These are phyloP conservation scores for Xylota sylvarum DNA, from an alignment of 2,888 invertebrate species.

Conservation along the genomic window DNA sequence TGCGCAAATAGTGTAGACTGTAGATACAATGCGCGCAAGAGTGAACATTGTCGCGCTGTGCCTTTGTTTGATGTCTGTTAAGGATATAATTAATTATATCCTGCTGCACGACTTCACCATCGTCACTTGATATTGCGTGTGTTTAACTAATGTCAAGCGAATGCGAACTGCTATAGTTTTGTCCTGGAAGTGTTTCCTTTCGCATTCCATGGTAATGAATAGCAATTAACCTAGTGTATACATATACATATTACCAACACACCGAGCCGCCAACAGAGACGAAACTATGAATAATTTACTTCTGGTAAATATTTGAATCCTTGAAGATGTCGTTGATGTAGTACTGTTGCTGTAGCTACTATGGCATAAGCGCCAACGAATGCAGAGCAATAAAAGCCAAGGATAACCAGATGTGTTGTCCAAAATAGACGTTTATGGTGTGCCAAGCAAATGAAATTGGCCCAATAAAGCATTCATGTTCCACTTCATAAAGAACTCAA, in stretches of 20 bases:
- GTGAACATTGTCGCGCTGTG: constrained; percentile 5
- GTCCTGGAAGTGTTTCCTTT: constrained; percentile 28
- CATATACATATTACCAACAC: neutral
- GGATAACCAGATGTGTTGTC: constrained; percentile 25
- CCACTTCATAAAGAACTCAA: constrained; percentile 27
- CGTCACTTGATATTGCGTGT: constrained; percentile 37
- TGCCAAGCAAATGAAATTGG: constrained; percentile 15
- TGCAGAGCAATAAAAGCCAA: constrained; percentile 1
- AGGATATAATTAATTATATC: constrained; percentile 68
- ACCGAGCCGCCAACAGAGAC: neutral
- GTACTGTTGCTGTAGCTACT: neutral
- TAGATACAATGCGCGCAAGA: constrained; percentile 17
- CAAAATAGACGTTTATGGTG: constrained; percentile 31
- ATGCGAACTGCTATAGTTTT: neutral
- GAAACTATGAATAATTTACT: constrained; percentile 40
- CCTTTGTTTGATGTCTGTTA: constrained; percentile 43
- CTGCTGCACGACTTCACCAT: constrained; percentile 49
- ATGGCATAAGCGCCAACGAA: neutral
- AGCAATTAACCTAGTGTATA: constrained; percentile 33
- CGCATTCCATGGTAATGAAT: constrained; percentile 33
- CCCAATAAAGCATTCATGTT: constrained; percentile 22
- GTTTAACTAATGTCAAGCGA: constrained; percentile 45
- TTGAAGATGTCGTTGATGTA: constrained; percentile 37
- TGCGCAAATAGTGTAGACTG: constrained; percentile 27
- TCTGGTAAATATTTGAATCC: constrained; percentile 43